A percentile compares a stretch with the other conserved stretches of the same genome.
These are phyloP conservation scores for Copidosoma aretas DNA, from an alignment of 2,888 invertebrate species.

Conservation along the genomic window DNA sequence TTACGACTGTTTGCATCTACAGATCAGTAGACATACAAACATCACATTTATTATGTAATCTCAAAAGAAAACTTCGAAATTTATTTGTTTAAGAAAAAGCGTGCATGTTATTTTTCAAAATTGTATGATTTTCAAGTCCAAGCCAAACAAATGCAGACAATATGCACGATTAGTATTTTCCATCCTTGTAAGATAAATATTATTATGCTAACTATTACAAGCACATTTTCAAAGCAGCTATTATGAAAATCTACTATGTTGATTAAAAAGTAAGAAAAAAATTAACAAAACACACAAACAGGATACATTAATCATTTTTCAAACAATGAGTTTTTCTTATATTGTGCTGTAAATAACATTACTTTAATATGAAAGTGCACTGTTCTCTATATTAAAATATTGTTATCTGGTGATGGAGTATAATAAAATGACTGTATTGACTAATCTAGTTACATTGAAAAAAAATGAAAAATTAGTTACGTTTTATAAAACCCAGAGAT, in stretches of 20 bases:
- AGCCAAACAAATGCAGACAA: neutral
- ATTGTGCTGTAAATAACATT: neutral
- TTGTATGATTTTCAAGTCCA: slow-evolving; percentile 1
- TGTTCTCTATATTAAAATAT: neutral
- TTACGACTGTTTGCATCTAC: slow-evolving; percentile 15
- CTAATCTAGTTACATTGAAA: too few relatives aligned
- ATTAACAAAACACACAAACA: neutral
- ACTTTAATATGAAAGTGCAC: neutral
- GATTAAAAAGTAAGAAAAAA: neutral
- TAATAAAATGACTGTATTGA: neutral
- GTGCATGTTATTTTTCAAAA: slow-evolving; percentile 1
- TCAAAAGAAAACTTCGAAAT: slow-evolving; percentile 21
- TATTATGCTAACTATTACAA: too few relatives aligned
- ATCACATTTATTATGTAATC: slow-evolving; percentile 15
- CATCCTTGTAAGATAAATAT: too few relatives aligned
- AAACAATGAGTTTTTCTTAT: neutral
- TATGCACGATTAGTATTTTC: neutral
- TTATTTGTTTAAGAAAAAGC: slow-evolving; percentile 27
- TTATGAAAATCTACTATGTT: neutral
- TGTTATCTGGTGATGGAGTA: slow-evolving; percentile 16
- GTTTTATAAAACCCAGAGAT: slow-evolving; percentile 5
- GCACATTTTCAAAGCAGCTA: neutral
- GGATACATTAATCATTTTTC: neutral
- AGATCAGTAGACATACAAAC: slow-evolving; percentile 31
- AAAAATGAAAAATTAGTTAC: slow-evolving; percentile 3